Evolutionary conservation across 2,113 vertebrate species (phyloP), one percentile per base, ranked within the genome.

Genomic region (Sander vitreus): DNA sequence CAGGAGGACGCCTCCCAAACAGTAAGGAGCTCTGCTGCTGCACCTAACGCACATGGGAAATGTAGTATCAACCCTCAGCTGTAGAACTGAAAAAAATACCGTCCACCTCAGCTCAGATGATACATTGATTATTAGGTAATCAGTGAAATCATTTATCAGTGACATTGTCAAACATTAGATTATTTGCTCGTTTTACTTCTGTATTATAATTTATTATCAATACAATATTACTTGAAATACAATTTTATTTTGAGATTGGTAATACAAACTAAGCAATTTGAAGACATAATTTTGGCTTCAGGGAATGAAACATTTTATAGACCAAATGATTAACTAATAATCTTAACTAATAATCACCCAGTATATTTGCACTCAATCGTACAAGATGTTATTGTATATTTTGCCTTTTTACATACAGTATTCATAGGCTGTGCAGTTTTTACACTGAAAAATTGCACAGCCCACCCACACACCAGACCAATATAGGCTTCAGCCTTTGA

Each of bases 1-100:
- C 76, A 76, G 63, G 83, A 64, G 58, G 85, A 65, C 47, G 64
- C 76, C 0, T 90, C 96, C 3, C 94, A 94, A 68, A 85, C 85
- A 51, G 95, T 97, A 85, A 94, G n/a, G 3, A 80, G 51, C 59
- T 53, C 27, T 25, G 18, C 66, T 51, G 59, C 47, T 27, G 11
- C 30, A 14, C 36, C 53, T 13, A 21, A 19, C 5, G 45, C 6
- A 67, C 1, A 39, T 11, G 5, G 45, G 39, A 30, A 62, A 60
- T 30, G 39, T 7, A 7, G 3, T 65, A 10, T 62, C 62, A 45
- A 3, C 39, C 39, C 39, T 64, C 62, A 64, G 45, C 43, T 48
- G 43, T 27, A 1, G 6, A 2, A 66, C 43, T 23, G n/a, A 15
- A 12, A 15, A 12, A 36, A 39, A n/a, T 43, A 39, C 6, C 11